Percentiles rank a stretch among this genome's conserved stretches.
Evolutionary conservation across 2,888 invertebrate species (phyloP).

Genomic region (Drosophila phalerata): DNA sequence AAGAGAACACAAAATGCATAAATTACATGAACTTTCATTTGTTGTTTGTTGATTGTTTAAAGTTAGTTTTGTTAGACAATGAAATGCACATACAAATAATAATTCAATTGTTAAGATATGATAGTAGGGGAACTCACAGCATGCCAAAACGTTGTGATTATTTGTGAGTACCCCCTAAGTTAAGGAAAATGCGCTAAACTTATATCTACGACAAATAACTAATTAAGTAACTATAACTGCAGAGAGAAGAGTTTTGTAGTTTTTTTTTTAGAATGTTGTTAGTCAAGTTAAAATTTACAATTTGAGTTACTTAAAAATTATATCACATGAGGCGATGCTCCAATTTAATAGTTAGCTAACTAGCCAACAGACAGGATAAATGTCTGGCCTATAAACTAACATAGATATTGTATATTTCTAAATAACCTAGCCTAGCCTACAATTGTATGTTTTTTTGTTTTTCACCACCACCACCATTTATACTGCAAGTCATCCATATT

Average conservation of each 20-base stretch:
- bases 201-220: constrained; percentile 40
- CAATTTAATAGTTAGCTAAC: constrained; percentile 37
- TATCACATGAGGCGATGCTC: constrained; percentile 60
- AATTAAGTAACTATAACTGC: constrained; percentile 30
- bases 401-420: constrained; percentile 18
- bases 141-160: constrained; percentile 51
- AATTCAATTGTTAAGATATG: constrained; percentile 39
- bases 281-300: constrained; percentile 61
- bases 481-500: constrained; percentile 84
- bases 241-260: not conserved
- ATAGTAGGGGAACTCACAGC: constrained; percentile 34
- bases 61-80: constrained; percentile 73
- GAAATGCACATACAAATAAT: constrained; percentile 51
- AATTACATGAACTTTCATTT: constrained; percentile 30
- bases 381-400: constrained; percentile 32
- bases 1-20: constrained; percentile 56
- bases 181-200: constrained; percentile 59
- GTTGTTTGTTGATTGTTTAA: constrained; percentile 23
- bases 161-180: not conserved
- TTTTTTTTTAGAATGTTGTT: constrained; percentile 20
- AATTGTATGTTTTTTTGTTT: constrained; percentile 38
- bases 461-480: constrained; percentile 85
- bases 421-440: constrained; percentile 60
- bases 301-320: constrained; percentile 74
- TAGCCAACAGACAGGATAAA: constrained; percentile 7